Conservation (phyloP, 1,140 invertebrate species). For the Linepithema humile region DNA sequence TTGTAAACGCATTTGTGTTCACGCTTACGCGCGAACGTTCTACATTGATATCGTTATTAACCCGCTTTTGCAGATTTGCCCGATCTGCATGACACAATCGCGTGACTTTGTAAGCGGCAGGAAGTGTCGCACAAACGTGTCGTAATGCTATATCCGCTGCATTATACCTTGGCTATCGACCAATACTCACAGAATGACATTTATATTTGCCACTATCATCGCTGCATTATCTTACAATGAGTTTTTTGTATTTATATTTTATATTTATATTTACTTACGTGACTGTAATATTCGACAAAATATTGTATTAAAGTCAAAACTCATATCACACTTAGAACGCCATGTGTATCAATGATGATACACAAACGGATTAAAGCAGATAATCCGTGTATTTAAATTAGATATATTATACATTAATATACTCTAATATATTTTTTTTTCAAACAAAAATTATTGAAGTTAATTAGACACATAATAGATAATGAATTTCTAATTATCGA, state of each 20-base stretch:
- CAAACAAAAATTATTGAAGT: no score
- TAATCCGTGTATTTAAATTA: no score
- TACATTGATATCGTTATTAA: background rate
- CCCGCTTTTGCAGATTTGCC: conserved; percentile 22
- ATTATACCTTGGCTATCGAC: background rate
- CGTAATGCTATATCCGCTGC: background rate
- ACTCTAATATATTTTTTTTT: no score
- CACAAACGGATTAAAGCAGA: no score
- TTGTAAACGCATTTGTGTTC: background rate
- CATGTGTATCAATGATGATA: no score
- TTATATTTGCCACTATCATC: background rate
- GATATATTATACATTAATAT: no score
- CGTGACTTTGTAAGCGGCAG: background rate
- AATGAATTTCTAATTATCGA: no score
- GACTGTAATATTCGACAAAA: background rate
- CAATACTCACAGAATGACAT: background rate
- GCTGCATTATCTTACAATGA: background rate
- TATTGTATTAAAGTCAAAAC: background rate
- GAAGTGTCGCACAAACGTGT: background rate
- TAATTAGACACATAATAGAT: no score
- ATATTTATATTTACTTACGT: no score
- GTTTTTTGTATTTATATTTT: no score
- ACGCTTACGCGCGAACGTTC: background rate
- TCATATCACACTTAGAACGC: no score
- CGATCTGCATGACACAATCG: background rate